Base-by-base conservation (phyloP, 1,140 invertebrate genomes). In the Lepidurus packardi region DNA sequence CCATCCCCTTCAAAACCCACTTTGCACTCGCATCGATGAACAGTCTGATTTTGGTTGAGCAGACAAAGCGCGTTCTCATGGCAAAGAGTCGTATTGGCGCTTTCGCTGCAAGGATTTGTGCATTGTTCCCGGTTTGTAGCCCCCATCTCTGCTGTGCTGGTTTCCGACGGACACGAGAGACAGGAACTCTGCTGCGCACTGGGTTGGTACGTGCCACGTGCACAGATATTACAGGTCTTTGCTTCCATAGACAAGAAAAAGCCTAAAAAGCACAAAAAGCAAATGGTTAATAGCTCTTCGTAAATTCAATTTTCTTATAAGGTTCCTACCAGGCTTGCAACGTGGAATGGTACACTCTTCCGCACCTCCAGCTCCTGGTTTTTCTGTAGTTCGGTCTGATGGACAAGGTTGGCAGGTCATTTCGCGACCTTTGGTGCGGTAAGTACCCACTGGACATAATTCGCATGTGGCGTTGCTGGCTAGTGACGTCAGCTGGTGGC, bases 21-120 rank as follows among this genome's bases (percentile, higher is more conserved):
- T 83, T 96, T 97, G 85, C 96, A 98, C 83, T 95, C 92, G 82
- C 96, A 98, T 81, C 92, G 91, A 86, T 95, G 97, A 81, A 94
- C 92, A 80, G 90, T 92, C 1, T 92, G 94, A 83, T 96, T 93
- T 0, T 89, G 89, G 47, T 94, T 91, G 74, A 96, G 88, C 0
- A 97, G 88, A 84, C 96, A 97, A 82, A 95, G 92, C 0, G 95
- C 94, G 84, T 97, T 96, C 0, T 88, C 85, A 82, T 96, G 93
- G 82, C 95, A 98, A 77, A 94, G 90, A 88, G 92, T 92, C 81
- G 93, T 90, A 3, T 92, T 90, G 80, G 91, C 92, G 82, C 92
- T 93, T 82, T 95, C 91, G 83, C 73, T 78, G 73, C 95, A 97
- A 0, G 95, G 94, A 86, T 97, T 96, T 43, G 91, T 93, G 84